These are phyloP conservation scores for Eucera pruinosa DNA, from an alignment of 2,888 invertebrate genomes.

Conservation along the genomic window DNA sequence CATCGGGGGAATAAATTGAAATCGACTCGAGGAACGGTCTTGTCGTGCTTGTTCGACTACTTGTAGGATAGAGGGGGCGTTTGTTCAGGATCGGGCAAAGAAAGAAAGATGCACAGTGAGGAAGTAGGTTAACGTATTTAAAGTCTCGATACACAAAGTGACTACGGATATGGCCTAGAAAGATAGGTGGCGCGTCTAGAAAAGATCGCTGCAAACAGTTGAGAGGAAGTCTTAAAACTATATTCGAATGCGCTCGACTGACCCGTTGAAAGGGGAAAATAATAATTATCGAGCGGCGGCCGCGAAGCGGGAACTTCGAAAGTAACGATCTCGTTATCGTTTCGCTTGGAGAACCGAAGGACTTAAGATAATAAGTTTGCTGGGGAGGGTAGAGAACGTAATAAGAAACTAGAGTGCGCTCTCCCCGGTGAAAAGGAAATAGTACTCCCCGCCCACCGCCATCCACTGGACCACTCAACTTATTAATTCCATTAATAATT, in stretches of 20 bases:
- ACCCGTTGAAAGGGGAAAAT: conserved; percentile 60
- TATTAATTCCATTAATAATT: conserved; percentile 73
- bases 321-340: conserved; percentile 73
- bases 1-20: conserved; percentile 48
- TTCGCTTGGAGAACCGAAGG: conserved; percentile 67
- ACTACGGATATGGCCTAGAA: conserved; percentile 31
- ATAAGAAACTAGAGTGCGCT: conserved; percentile 69
- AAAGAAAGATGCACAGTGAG: conserved; percentile 30
- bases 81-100: conserved; percentile 25
- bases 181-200: conserved; percentile 24
- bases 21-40: conserved; percentile 18
- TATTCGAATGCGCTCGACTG: conserved; percentile 33
- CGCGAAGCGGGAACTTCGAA: conserved; percentile 68
- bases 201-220: conserved; percentile 66
- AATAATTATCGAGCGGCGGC: conserved; percentile 69
- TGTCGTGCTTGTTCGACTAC: conserved; percentile 24
- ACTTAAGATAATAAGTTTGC: conserved; percentile 73
- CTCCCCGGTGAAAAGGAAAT: conserved; percentile 64
- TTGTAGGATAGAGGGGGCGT: conserved; percentile 4
- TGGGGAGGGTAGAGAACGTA: conserved; percentile 64
- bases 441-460: conserved; percentile 48
- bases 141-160: conserved; percentile 45
- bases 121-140: conserved; percentile 57
- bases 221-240: conserved; percentile 68
- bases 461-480: conserved; percentile 67